These are phyloP conservation scores for Corbicula japonica DNA, from an alignment of 2,888 invertebrate species.

Conservation along the genomic window DNA sequence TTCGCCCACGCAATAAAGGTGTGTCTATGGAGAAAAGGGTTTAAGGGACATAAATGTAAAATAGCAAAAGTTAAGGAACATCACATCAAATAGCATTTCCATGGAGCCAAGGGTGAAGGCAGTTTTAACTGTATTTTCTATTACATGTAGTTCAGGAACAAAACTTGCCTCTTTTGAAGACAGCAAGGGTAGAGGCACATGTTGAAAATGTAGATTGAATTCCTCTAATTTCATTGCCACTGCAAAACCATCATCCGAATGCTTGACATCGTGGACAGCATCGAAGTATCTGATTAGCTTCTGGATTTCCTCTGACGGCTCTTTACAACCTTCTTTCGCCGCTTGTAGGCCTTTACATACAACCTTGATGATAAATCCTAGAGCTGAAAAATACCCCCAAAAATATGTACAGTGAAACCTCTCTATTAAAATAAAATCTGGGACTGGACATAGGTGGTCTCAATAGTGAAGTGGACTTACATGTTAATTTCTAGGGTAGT, in stretches of 20 bases:
- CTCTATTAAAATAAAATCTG: too few species aligned
- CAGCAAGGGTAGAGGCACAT: slow-evolving; percentile 90
- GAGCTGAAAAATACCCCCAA: too few species aligned
- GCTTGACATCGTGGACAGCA: slow-evolving; percentile 81
- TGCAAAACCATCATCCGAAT: slow-evolving; percentile 77
- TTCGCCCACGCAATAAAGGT: too few species aligned
- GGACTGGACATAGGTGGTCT: too few species aligned
- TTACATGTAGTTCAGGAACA: neutral
- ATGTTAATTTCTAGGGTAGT: too few species aligned
- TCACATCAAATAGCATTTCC: too few species aligned
- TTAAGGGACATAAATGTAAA: too few species aligned
- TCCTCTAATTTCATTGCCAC: slow-evolving; percentile 82
- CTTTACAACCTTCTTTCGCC: slow-evolving; percentile 75
- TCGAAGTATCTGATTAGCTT: slow-evolving; percentile 79
- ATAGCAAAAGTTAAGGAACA: too few species aligned
- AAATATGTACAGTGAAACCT: too few species aligned
- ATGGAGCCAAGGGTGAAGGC: neutral
- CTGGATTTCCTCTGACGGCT: slow-evolving; percentile 67
- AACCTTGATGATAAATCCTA: slow-evolving; percentile 80
- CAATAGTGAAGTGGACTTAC: too few species aligned
- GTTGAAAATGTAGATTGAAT: slow-evolving; percentile 89
- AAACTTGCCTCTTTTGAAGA: slow-evolving; percentile 89
- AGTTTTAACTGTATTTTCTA: neutral
- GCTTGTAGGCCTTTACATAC: slow-evolving; percentile 79
- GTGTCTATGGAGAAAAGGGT: too few species aligned